A percentile compares a stretch with the other conserved stretches of the same genome.
Evolutionary conservation across 2,113 vertebrate species (phyloP).

Genomic region (Scolopax mira): DNA sequence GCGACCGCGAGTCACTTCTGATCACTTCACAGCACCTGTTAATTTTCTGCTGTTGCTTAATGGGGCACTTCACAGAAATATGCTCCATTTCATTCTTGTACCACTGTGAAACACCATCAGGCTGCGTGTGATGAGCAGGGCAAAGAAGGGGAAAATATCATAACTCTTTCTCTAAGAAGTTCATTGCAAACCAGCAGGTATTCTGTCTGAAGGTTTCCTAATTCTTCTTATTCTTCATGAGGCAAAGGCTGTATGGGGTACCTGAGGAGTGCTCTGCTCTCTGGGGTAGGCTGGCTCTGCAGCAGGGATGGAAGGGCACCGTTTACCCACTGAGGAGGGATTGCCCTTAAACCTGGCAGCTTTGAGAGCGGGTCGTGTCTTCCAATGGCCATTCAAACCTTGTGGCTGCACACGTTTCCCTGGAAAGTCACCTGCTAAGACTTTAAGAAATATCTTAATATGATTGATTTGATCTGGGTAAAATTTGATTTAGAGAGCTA

Average conservation of each 20-base stretch:
- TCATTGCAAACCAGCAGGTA: not conserved
- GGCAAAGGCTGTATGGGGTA: not conserved
- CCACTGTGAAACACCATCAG: not conserved
- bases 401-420: not conserved
- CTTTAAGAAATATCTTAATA: not conserved
- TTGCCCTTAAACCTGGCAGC: not conserved
- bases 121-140: not conserved
- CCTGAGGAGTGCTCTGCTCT: not conserved
- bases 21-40: not conserved
- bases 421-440: not conserved
- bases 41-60: slow-evolving; percentile 33
- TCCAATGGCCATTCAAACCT: not conserved
- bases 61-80: not conserved
- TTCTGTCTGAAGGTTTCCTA: too few species aligned
- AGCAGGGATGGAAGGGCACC: not conserved
- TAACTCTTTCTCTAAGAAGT: not conserved
- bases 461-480: slow-evolving; percentile 27
- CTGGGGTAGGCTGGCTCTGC: not conserved
- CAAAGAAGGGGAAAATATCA: not conserved
- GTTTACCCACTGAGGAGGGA: not conserved
- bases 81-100: not conserved
- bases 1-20: not conserved
- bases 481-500: slow-evolving; percentile 40
- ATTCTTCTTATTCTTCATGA: too few species aligned
- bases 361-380: not conserved